These are phyloP conservation scores for Pangasius mekongensis DNA, from an alignment of 2,797 vertebrate species.

Conservation along the genomic window DNA sequence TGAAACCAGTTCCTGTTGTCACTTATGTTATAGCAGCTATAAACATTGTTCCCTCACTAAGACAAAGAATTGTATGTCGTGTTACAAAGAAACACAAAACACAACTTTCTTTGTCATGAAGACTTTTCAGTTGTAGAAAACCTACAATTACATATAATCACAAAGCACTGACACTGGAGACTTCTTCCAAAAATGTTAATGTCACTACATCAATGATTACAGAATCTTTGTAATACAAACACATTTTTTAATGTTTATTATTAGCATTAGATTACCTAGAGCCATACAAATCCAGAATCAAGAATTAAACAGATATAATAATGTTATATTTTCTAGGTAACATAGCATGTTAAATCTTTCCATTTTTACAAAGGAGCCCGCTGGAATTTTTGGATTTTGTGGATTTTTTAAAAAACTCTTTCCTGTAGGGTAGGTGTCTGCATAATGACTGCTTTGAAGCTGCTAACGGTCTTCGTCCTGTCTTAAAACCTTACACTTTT, in stretches of 20 bases:
- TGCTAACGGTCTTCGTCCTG: not conserved
- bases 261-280: not conserved
- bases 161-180: not conserved
- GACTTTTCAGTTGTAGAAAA: not conserved
- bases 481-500: slow-evolving; percentile 19
- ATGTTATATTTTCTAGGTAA: not conserved
- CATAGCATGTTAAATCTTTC: not conserved
- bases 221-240: not conserved
- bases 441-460: slow-evolving; percentile 6
- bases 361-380: not conserved
- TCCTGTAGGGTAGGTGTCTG: not conserved
- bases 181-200: not conserved
- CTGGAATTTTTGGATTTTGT: not conserved
- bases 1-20: not conserved
- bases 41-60: not conserved
- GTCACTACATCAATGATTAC: too few relatives aligned
- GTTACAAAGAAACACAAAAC: not conserved
- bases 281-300: not conserved
- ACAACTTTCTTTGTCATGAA: not conserved
- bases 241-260: not conserved
- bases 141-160: not conserved
- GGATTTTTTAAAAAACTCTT: not conserved
- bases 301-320: not conserved
- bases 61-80: too few relatives aligned
- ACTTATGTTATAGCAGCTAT: not conserved